Evolutionary conservation across 2,113 vertebrate species (phyloP), one percentile per base, ranked within the genome.

Genomic region (Phoxinus phoxinus): DNA sequence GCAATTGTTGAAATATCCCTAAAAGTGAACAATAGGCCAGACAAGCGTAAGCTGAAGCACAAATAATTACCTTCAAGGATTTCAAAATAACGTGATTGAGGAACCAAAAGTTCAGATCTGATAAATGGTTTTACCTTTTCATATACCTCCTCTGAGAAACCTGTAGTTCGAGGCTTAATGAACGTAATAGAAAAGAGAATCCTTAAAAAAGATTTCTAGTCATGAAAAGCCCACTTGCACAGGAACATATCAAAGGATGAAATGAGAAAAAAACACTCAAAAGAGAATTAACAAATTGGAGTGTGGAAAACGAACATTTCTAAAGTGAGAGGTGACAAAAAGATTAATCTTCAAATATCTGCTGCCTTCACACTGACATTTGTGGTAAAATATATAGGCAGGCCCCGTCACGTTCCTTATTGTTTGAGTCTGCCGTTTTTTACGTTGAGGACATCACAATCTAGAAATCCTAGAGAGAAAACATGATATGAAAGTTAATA

Each of bases 251-350:
- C n/a, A n/a, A 15, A 51, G 30, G 46, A 35, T 61, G 41, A 76
- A 53, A 67, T 65, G 6, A 44, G 23, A 46, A 51, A 73, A 76
- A 23, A 58, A 23, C 30, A 37, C 65, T 59, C 67, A 86, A 48
- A 27, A 48, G 48, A 41, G 37, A 35, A 27, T 51, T 91, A 94
- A 92, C 86, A 93, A 92, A 89, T 91, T 76, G 71, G 92, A 94
- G 85, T 88, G 89, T 48, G 90, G 91, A 86, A 94, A 94, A 19
- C 93, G 88, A 91, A 92, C 86, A 88, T 89, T 91, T 90, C 92
- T 90, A 76, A 92, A 92, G 87, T 93, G 90, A 84, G 89, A 91
- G 12, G 89, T 92, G 59, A 89, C 88, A 75, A 91, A 93, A 32
- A 90, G 91, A 79, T 92, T 93, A 91, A 93, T 94, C 89, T 91